Percentiles rank a stretch among this genome's conserved stretches.
phyloP scores from a whole-genome alignment of 1,140 invertebrate genomes.

The Drosophila santomea region DNA sequence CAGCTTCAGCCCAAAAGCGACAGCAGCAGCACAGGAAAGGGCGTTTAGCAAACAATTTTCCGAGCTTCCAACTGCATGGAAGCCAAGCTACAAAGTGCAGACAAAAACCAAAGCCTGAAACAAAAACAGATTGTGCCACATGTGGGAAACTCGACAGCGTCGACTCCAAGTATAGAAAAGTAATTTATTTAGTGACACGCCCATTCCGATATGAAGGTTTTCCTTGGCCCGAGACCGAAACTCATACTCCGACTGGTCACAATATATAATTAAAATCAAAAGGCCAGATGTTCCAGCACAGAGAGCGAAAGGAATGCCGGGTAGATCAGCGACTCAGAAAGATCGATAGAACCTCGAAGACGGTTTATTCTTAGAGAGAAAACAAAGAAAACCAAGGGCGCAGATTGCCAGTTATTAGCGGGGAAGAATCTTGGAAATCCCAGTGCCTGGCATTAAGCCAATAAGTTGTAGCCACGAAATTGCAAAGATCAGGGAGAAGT shows the following conservation, averaged over 20 bases:
- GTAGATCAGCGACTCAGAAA: conserved; percentile 34
- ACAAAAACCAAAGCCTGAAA: conserved; percentile 12
- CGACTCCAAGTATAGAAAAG: conserved; percentile 72
- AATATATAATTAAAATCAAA: conserved; percentile 84
- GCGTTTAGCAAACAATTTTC: conserved; percentile 81
- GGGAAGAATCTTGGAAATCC: conserved; percentile 3
- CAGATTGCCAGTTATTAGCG: conserved; percentile 74
- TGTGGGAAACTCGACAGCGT: conserved; percentile 51
- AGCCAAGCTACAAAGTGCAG: conserved; percentile 4
- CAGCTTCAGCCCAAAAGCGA: conserved; percentile 59
- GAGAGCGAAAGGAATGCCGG: conserved; percentile 56
- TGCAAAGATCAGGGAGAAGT: conserved; percentile 37
- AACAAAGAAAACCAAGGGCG: conserved; percentile 36
- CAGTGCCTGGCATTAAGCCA: conserved; percentile 60
- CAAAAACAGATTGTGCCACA: conserved; percentile 45
- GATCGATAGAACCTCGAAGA: conserved; percentile 46
- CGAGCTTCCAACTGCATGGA: conserved; percentile 31
- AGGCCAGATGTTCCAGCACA: conserved; percentile 67
- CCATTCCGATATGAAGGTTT: conserved; percentile 76
- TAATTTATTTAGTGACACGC: conserved; percentile 83
- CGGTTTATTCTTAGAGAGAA: conserved; percentile 13
- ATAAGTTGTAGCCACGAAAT: conserved; percentile 67
- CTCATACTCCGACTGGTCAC: conserved; percentile 63
- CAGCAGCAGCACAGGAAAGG: conserved; percentile 72
- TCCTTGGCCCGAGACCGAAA: conserved; percentile 40